A percentile compares a stretch with the other conserved stretches of the same genome.
Conservation (phyloP, 2,888 invertebrate genomes). For the Sarcophaga variegata region DNA sequence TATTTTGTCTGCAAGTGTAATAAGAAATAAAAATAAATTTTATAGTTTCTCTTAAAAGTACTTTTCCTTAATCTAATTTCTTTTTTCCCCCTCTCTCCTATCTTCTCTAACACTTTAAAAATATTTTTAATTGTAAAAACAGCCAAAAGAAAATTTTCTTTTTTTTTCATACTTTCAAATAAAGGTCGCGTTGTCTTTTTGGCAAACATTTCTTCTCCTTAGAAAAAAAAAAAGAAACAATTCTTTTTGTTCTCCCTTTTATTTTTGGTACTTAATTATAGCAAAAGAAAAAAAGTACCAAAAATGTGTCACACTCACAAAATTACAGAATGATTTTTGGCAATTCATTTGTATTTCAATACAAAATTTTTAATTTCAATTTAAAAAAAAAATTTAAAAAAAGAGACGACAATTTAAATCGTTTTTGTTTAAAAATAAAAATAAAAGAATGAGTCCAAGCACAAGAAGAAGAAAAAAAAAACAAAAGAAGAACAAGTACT, state of each 20-base stretch:
- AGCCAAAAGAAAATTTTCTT: background rate
- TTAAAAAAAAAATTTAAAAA: background rate
- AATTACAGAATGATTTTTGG: slow-evolving; percentile 29
- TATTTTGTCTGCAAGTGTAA: slow-evolving; percentile 58
- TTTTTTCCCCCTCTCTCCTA: background rate
- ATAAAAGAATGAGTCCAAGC: background rate
- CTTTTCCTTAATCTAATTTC: slow-evolving; percentile 12
- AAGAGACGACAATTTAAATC: background rate
- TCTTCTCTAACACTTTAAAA: no score
- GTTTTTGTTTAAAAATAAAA: background rate
- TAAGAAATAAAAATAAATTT: slow-evolving; percentile 11
- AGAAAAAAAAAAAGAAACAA: background rate
- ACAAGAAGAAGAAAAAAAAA: background rate
- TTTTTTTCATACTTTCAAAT: slow-evolving; percentile 28
- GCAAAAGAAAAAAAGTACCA: slow-evolving; percentile 5
- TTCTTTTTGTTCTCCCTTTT: slow-evolving; percentile 10
- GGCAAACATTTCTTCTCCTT: slow-evolving; percentile 38
- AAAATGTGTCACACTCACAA: slow-evolving; percentile 52
- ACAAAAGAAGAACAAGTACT: background rate
- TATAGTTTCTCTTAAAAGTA: background rate
- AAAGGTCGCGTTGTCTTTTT: slow-evolving; percentile 63
- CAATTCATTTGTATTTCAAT: background rate
- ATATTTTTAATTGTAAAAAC: no score
- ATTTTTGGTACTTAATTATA: background rate
- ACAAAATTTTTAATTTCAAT: background rate